Evolutionary conservation across 2,888 invertebrate genomes (phyloP).

Genomic region (Zygothrica quintamaculata): DNA sequence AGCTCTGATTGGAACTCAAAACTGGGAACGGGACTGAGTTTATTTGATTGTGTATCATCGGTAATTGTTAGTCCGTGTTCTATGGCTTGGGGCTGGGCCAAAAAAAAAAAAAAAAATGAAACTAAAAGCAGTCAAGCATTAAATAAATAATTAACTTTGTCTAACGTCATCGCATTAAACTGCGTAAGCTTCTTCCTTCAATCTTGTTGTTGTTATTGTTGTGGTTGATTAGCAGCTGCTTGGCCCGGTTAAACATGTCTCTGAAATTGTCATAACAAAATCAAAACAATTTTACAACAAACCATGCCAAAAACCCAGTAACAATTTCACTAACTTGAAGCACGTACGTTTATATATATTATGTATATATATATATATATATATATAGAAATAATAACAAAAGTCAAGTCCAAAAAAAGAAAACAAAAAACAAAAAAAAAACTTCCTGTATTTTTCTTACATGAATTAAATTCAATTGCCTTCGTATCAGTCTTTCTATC

Average conservation of each 20-base stretch:
- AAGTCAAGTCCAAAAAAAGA: too few species aligned
- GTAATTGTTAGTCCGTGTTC: too few species aligned
- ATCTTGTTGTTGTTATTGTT: too few species aligned
- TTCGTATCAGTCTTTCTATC: neutral
- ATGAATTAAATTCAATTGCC: conserved; percentile 38
- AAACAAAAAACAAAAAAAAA: too few species aligned
- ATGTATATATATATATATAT: too few species aligned
- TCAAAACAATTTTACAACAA: conserved; percentile 3
- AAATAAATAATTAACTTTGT: conserved; percentile 50
- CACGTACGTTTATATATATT: too few species aligned
- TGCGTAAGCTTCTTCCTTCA: conserved; percentile 49
- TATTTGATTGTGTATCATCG: too few species aligned
- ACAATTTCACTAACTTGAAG: too few species aligned
- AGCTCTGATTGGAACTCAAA: too few species aligned
- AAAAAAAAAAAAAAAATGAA: too few species aligned
- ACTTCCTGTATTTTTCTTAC: conserved; percentile 66
- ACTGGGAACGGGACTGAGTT: neutral
- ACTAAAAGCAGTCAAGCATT: conserved; percentile 49
- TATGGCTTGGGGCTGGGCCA: neutral
- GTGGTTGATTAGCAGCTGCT: conserved; percentile 50
- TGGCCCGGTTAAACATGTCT: conserved; percentile 45
- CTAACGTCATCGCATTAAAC: conserved; percentile 54
- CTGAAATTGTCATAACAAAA: too few species aligned
- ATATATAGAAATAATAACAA: too few species aligned
- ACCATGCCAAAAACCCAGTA: neutral